Evolutionary conservation across 2,113 vertebrate species (phyloP), one percentile per base, ranked within the genome.

Genomic region (Todiramphus saurophagus): DNA sequence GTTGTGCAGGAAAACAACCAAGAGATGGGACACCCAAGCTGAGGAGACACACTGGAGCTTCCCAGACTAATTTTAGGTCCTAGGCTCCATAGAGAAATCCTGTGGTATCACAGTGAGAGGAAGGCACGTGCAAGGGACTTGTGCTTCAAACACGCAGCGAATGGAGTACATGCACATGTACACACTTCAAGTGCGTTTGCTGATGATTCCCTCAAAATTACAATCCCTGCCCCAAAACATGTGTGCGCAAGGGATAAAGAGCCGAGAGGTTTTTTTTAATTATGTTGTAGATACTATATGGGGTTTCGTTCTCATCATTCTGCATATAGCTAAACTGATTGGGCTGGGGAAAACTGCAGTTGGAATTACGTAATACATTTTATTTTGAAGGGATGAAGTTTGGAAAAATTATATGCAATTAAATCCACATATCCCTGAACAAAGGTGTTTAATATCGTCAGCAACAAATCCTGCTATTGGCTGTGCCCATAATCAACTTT

Each of bases 151-250:
- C 27, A 13, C 50, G 48, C 15, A 12, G 13, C 11, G 25, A 35
- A 6, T 11, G 51, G 27, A 59, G 37, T 19, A 56, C 2, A 9
- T 5, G 33, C 30, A 67, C 46, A 28, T 1, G 17, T 6, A 44
- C 30, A 31, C 16, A 10, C 23, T 31, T 62, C 41, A 59, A 82
- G 51, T 6, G 35, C 19, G 14, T 53, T n/a, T 9, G 24, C 16
- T 75, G 37, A 78, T 1, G 1, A 82, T 53, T 53, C 0, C 0
- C n/a, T 70, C 3, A 10, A n/a, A 89, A 63, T 13, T 59, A 37
- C 70, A 25, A 25, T 13, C 70, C 86, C 37, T 46, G 48, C 11
- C 53, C 25, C 70, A 50, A 75, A 68, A 75, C 3, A 7, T 8
- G 7, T 13, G 9, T 4, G 13, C 23, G 5, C 37, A 51, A 79